phyloP scores from a whole-genome alignment of 2,797 vertebrate genomes.

The Coregonus sp. region DNA sequence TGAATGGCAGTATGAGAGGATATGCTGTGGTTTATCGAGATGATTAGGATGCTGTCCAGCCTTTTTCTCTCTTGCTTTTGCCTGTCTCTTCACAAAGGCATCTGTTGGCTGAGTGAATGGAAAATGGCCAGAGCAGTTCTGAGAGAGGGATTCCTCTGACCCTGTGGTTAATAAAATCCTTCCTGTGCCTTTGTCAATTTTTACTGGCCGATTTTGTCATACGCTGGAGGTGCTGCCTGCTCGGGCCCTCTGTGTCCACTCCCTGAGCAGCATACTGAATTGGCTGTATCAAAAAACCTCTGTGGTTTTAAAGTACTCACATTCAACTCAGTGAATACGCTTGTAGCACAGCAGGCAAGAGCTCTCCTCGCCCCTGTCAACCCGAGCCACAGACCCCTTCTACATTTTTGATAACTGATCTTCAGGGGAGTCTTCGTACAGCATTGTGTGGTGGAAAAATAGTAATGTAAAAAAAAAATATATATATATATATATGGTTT shows the following conservation, averaged over 20 bases:
- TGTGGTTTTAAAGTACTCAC: constrained; percentile 45
- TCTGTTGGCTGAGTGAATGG: constrained; percentile 26
- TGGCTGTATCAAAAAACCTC: constrained; percentile 49
- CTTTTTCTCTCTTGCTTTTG: constrained; percentile 5
- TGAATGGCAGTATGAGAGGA: constrained; percentile 16
- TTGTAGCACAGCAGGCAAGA: constrained; percentile 60
- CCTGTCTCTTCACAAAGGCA: constrained; percentile 39
- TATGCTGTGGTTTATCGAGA: constrained; percentile 25
- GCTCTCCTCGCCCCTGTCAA: constrained; percentile 50
- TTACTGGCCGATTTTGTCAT: constrained; percentile 67
- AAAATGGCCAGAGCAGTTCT: constrained; percentile 40
- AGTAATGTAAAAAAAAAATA: neutral
- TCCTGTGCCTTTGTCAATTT: constrained; percentile 76
- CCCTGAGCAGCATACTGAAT: constrained; percentile 65
- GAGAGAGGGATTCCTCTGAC: constrained; percentile 63
- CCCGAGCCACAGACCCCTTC: constrained; percentile 31
- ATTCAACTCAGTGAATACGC: constrained; percentile 54
- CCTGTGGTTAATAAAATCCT: constrained; percentile 75
- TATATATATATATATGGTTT: constrained; percentile 28
- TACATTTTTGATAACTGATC: constrained; percentile 32
- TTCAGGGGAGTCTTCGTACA: constrained; percentile 37
- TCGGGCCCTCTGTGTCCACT: constrained; percentile 55
- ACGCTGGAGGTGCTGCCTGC: constrained; percentile 45
- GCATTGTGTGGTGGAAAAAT: constrained; percentile 25
- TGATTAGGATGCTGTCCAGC: constrained; percentile 41